Evolutionary conservation across 2,113 vertebrate species (phyloP).

Genomic region (Epinephelus lanceolatus): DNA sequence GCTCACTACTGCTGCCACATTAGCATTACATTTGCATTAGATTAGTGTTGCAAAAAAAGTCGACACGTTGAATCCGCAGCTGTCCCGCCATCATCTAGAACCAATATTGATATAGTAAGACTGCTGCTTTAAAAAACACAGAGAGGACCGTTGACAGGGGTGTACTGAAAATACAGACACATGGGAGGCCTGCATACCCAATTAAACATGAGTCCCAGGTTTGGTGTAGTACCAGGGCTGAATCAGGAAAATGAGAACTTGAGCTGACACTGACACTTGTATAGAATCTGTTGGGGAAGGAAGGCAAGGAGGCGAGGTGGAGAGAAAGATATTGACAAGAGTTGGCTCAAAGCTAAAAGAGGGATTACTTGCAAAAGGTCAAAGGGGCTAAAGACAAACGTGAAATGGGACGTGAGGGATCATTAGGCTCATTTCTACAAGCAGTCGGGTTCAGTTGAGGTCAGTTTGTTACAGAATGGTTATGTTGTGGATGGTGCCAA

Average conservation of each 20-base stretch:
- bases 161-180: conserved; percentile 31
- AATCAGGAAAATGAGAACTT: conserved; percentile 19
- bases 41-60: conserved; percentile 37
- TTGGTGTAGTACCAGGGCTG: conserved; percentile 14
- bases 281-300: background rate
- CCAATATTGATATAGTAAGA: conserved; percentile 59
- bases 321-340: background rate
- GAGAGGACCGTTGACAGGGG: conserved; percentile 10
- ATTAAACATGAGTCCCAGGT: conserved; percentile 15
- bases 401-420: no score
- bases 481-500: no score
- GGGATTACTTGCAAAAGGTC: background rate
- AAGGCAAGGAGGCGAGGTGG: background rate
- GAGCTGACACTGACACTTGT: conserved; percentile 13
- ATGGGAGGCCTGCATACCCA: conserved; percentile 9
- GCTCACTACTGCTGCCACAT: conserved; percentile 42
- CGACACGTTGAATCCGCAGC: conserved; percentile 46
- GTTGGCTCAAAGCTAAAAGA: background rate
- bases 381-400: background rate
- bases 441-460: no score
- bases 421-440: no score
- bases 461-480: no score
- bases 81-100: conserved; percentile 46
- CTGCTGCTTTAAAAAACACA: conserved; percentile 24
- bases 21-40: conserved; percentile 65